These are phyloP conservation scores for Cebidichthys violaceus DNA, from an alignment of 2,113 vertebrate genomes.

Conservation along the genomic window DNA sequence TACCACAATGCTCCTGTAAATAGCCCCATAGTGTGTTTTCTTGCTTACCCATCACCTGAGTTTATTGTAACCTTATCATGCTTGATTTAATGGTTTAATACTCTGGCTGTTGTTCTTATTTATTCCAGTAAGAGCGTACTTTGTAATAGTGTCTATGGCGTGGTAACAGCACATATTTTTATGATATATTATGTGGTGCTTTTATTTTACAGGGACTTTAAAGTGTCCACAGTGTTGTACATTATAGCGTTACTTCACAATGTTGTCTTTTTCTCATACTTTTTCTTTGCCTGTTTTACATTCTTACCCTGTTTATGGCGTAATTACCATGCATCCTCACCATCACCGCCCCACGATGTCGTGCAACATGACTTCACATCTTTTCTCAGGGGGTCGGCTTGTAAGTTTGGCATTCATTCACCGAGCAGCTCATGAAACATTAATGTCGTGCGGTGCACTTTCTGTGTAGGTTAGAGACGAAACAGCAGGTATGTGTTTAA, in stretches of 20 bases:
- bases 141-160: not conserved
- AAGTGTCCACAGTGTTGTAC: not conserved
- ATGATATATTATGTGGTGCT: not conserved
- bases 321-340: not conserved
- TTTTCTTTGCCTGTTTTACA: not conserved
- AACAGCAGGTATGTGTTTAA: not conserved
- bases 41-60: too few species aligned
- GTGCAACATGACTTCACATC: not conserved
- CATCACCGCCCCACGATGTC: not conserved
- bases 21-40: too few species aligned
- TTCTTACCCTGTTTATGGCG: not conserved
- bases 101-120: too few species aligned
- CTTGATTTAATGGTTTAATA: too few species aligned
- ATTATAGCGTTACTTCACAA: not conserved
- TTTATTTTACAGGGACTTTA: not conserved
- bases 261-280: not conserved
- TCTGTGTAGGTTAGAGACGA: not conserved
- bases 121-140: not conserved
- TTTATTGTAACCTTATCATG: too few species aligned
- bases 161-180: not conserved
- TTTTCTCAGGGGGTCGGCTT: not conserved
- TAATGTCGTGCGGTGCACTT: not conserved
- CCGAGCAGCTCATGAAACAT: conserved; percentile 3
- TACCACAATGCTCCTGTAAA: too few species aligned
- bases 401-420: not conserved